phyloP scores from a whole-genome alignment of 2,888 invertebrate species.

The Megamerina dolium region DNA sequence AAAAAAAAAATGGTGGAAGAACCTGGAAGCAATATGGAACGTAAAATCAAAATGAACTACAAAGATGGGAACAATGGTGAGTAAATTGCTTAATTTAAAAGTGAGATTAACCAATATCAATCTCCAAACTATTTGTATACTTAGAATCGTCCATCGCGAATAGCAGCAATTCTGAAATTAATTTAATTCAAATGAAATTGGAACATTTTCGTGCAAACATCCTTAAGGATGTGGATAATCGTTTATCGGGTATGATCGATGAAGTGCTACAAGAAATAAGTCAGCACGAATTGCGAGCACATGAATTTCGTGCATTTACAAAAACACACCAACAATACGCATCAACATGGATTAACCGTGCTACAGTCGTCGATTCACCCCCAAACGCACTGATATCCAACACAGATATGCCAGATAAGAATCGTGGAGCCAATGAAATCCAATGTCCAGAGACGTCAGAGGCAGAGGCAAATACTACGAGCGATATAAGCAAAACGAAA shows the following conservation, averaged over 20 bases:
- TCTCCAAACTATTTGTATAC: too few relatives aligned
- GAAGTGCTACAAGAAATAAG: slow-evolving; percentile 42
- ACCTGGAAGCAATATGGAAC: too few relatives aligned
- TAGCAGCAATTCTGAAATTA: too few relatives aligned
- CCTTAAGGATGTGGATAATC: slow-evolving; percentile 37
- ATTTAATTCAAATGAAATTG: too few relatives aligned
- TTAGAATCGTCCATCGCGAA: too few relatives aligned
- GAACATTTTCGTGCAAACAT: slow-evolving; percentile 34
- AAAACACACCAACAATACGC: slow-evolving; percentile 6
- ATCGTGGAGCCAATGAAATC: not conserved
- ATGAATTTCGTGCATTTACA: slow-evolving; percentile 40
- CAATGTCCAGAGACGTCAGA: not conserved
- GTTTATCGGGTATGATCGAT: slow-evolving; percentile 39
- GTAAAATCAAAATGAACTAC: too few relatives aligned
- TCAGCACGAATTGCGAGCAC: slow-evolving; percentile 35
- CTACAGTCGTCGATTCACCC: not conserved
- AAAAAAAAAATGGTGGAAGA: too few relatives aligned
- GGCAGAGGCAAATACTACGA: not conserved
- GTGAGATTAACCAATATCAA: too few relatives aligned
- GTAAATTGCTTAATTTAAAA: too few relatives aligned
- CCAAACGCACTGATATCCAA: not conserved
- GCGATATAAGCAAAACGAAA: too few relatives aligned
- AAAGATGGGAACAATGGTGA: too few relatives aligned
- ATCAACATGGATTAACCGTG: slow-evolving; percentile 31
- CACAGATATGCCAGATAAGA: not conserved